A percentile compares a stretch with the other conserved stretches of the same genome.
phyloP scores from a whole-genome alignment of 2,888 invertebrate species.

The Melipona beecheii region DNA sequence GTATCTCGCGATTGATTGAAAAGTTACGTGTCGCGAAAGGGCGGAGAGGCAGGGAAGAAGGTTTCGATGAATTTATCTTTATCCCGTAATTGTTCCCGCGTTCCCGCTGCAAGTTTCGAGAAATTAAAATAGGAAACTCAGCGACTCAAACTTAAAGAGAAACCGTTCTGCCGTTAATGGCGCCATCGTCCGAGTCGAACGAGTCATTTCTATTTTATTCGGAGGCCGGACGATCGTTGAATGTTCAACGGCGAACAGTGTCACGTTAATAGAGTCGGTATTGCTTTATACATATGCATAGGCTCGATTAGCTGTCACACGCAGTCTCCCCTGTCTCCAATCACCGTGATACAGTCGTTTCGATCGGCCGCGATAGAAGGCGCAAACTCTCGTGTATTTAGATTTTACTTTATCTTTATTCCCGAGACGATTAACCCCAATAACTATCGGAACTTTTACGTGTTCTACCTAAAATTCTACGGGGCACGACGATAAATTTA shows the following conservation, averaged over 20 bases:
- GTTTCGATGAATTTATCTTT: background rate
- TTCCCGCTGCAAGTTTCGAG: no score
- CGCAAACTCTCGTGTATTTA: conserved; percentile 10
- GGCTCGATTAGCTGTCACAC: conserved; percentile 56
- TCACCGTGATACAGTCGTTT: conserved; percentile 26
- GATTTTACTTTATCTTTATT: background rate
- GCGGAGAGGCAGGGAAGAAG: no score
- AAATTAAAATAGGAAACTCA: no score
- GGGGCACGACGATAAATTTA: background rate
- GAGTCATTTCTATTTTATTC: conserved; percentile 31
- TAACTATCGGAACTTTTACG: background rate
- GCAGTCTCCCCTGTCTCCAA: conserved; percentile 31
- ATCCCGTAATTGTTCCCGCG: background rate
- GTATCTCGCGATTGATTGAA: conserved; percentile 50
- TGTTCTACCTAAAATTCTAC: background rate
- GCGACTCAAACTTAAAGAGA: no score
- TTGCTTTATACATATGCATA: conserved; percentile 58
- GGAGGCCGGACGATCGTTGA: conserved; percentile 30
- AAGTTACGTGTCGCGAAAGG: conserved; percentile 5
- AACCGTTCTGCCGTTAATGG: background rate
- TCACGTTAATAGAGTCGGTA: conserved; percentile 44
- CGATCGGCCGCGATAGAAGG: background rate
- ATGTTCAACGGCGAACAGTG: conserved; percentile 41
- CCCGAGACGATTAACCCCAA: no score
- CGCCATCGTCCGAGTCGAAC: background rate